Conservation (phyloP, 1,140 invertebrate species). For the Saccostrea cuccullata region DNA sequence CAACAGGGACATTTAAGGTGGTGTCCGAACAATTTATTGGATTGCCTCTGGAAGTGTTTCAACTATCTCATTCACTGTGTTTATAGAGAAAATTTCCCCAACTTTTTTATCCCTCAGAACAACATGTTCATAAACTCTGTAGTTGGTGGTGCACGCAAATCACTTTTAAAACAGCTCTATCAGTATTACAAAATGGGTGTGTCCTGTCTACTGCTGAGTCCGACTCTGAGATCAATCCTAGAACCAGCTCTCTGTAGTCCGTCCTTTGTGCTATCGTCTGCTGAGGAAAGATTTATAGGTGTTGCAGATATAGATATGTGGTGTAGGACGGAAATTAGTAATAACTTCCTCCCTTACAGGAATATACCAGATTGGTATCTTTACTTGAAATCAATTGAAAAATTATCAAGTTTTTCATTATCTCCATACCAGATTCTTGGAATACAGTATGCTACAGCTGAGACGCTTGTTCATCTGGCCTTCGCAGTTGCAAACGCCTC, state of each 20-base stretch:
- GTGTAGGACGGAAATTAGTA: accelerated
- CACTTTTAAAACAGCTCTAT: not conserved
- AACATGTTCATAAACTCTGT: not conserved
- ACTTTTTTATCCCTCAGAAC: constrained; percentile 44
- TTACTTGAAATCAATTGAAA: not conserved
- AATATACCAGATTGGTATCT: not conserved
- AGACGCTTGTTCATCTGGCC: not conserved
- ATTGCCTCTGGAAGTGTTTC: constrained; percentile 38
- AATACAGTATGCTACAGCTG: not conserved
- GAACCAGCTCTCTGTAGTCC: too few relatives aligned
- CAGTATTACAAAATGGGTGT: not conserved
- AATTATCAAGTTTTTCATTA: not conserved
- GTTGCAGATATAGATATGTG: not conserved
- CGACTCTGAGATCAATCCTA: too few relatives aligned
- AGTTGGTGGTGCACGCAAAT: not conserved
- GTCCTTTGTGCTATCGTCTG: too few relatives aligned
- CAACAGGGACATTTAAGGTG: too few relatives aligned
- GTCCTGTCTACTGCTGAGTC: too few relatives aligned
- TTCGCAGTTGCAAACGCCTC: not conserved
- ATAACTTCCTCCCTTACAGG: too few relatives aligned
- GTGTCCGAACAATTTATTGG: too few relatives aligned
- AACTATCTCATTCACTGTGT: constrained; percentile 20
- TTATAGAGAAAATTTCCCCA: not conserved
- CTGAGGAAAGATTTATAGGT: not conserved
- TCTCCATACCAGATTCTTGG: not conserved